Evolutionary conservation across 1,140 invertebrate species (phyloP), one percentile per base, ranked within the genome.

Genomic region (Drosophila takahashii): DNA sequence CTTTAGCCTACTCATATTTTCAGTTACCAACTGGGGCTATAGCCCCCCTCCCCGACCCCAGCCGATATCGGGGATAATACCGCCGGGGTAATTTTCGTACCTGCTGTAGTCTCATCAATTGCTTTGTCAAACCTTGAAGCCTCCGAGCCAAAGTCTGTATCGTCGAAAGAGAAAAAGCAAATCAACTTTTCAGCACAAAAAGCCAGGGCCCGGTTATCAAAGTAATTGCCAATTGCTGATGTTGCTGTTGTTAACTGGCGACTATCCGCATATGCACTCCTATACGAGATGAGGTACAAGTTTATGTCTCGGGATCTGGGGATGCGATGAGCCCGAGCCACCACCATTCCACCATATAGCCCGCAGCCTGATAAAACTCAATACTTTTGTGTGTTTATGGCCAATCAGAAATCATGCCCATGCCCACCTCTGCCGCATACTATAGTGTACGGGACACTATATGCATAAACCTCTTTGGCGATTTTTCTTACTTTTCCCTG

Each of bases 331-430:
- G 42, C 48, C 18, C 41, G 39, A 42, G 42, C 48, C 18, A 37
- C 56, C 62, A 58, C 26, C 48, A 52, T 77, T 41, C 36, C 13
- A 52, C 16, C 78, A 72, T 81, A 87, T 86, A 76, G 81, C 81
- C 81, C 79, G 75, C 79, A 87, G 81, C 81, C 78, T 79, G 78
- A 81, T 81, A 86, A 81, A 86, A 86, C 81, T 87, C 81, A 86
- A 86, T 87, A 86, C 81, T 86, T 86, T 86, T 86, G 81, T 86
- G 83, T 86, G 81, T 87, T 86, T 86, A 85, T 85, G 79, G 78
- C 83, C 81, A 86, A 86, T 86, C 81, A 87, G 83, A 87, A 86
- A 86, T 87, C 81, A 86, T 86, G 83, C 81, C 81, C 81, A 86
- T 60, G 77, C 77, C 81, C 81, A 85, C 79, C 83, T 86, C 77